Evolutionary conservation across 2,888 invertebrate genomes (phyloP).

Genomic region (Pristionchus arcanus): DNA sequence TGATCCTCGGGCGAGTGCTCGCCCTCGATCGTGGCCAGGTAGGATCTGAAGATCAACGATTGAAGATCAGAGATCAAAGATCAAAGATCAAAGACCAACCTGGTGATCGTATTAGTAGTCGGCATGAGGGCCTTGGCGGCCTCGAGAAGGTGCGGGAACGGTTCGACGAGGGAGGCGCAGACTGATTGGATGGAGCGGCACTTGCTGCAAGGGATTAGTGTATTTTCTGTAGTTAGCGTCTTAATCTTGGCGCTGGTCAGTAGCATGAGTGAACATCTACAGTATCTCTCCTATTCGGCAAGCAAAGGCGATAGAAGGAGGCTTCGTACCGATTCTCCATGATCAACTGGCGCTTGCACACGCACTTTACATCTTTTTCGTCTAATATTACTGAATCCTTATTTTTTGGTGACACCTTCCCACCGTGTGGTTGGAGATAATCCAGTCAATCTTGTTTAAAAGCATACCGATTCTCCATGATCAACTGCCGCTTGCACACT

Average conservation of each 20-base stretch:
- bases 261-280: too few species aligned
- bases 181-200: not conserved
- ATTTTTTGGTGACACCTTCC: too few species aligned
- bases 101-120: conserved; percentile 27
- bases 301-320: too few species aligned
- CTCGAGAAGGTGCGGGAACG: conserved; percentile 6
- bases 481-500: conserved; percentile 80
- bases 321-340: too few species aligned
- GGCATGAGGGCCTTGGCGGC: not conserved
- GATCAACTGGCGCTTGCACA: too few species aligned
- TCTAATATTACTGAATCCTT: too few species aligned
- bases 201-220: not conserved
- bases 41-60: conserved; percentile 13
- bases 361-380: too few species aligned
- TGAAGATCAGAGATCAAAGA: not conserved
- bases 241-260: too few species aligned
- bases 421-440: too few species aligned
- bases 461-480: conserved; percentile 80
- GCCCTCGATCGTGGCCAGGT: not conserved
- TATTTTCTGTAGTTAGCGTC: too few species aligned
- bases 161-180: not conserved
- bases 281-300: too few species aligned
- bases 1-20: not conserved
- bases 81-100: not conserved
- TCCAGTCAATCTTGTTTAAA: too few species aligned